phyloP scores from a whole-genome alignment of 2,888 invertebrate genomes.

The Tiliacea citrago region DNA sequence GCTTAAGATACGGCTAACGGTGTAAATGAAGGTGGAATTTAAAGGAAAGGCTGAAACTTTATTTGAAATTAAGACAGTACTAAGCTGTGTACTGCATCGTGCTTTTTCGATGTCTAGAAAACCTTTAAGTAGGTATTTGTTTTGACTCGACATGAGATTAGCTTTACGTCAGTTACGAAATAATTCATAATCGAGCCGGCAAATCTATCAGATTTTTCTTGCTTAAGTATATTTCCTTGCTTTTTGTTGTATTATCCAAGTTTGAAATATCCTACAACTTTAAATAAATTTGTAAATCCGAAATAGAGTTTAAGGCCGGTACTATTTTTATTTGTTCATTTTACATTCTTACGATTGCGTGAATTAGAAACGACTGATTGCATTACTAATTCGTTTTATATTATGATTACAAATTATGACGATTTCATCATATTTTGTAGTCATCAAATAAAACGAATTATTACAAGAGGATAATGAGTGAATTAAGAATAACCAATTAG shows the following conservation, averaged over 20 bases:
- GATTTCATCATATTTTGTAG: no score
- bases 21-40: slow-evolving; percentile 36
- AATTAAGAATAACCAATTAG: background rate
- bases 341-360: background rate
- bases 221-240: no score
- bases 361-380: slow-evolving; percentile 2
- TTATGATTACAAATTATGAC: no score
- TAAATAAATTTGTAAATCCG: background rate
- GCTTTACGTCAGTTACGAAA: background rate
- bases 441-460: background rate
- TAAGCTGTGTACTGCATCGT: background rate
- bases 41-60: slow-evolving; percentile 14
- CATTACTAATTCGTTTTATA: slow-evolving; percentile 9
- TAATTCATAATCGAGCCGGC: background rate
- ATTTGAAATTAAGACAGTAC: slow-evolving; percentile 20
- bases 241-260: background rate
- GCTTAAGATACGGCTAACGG: slow-evolving; percentile 44
- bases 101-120: background rate
- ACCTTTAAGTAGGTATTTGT: background rate
- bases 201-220: background rate
- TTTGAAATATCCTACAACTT: background rate
- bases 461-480: background rate
- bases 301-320: background rate
- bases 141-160: background rate
- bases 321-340: background rate